These are phyloP conservation scores for Drosophila funebris DNA, from an alignment of 1,140 invertebrate species.

Conservation along the genomic window DNA sequence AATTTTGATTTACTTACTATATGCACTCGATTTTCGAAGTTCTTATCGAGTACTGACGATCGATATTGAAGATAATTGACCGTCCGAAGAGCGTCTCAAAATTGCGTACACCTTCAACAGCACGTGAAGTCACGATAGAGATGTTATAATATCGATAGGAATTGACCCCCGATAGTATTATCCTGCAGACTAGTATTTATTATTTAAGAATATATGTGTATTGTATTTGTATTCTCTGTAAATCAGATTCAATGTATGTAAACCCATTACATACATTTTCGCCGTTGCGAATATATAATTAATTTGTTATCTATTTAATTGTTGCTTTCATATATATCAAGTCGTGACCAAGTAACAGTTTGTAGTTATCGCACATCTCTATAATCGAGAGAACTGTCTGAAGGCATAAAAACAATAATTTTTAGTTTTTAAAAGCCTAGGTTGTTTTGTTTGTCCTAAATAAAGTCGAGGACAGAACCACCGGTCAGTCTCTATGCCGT, in stretches of 20 bases:
- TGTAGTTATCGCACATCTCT: constrained; percentile 30
- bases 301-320: background rate
- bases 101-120: background rate
- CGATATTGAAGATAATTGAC: background rate
- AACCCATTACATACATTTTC: no score
- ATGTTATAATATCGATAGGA: background rate
- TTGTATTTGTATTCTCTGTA: no score
- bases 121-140: constrained; percentile 7
- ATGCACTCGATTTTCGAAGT: no score
- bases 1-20: no score
- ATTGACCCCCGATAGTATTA: no score
- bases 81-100: background rate
- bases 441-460: constrained; percentile 20
- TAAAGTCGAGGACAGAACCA: constrained; percentile 9
- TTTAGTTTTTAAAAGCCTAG: constrained; percentile 22
- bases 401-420: constrained; percentile 29
- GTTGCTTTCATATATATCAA: background rate
- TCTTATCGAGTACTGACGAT: background rate
- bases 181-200: no score
- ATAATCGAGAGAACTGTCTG: constrained; percentile 31
- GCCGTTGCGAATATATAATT: no score
- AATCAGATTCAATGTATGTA: background rate
- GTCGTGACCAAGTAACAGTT: constrained; percentile 24
- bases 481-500: constrained; percentile 6
- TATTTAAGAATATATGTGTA: no score